A percentile compares a stretch with the other conserved stretches of the same genome.
Evolutionary conservation across 2,797 vertebrate genomes (phyloP).

Genomic region (Meda fulgida): DNA sequence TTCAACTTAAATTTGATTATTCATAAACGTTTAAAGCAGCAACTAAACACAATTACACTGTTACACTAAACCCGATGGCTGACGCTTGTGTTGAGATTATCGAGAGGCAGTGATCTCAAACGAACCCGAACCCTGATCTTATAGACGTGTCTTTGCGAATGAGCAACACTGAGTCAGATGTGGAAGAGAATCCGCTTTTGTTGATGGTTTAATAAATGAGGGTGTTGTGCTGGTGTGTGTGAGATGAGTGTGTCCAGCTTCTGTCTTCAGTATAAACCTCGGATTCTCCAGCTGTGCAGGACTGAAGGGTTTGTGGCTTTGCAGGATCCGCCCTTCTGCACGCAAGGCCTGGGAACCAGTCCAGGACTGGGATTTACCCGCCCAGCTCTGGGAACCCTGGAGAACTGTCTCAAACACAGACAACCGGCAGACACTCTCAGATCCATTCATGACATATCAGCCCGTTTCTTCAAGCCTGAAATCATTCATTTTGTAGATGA

Average conservation of each 20-base stretch:
- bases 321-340: constrained; percentile 67
- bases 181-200: neutral
- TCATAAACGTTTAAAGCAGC: too few relatives aligned
- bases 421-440: neutral
- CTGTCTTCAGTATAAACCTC: constrained; percentile 47
- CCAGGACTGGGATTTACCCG: constrained; percentile 67
- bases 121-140: neutral
- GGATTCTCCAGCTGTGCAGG: constrained; percentile 55
- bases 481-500: neutral
- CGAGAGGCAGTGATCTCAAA: neutral
- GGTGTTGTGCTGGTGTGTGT: neutral
- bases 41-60: too few relatives aligned
- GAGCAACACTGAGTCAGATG: neutral
- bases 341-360: constrained; percentile 69
- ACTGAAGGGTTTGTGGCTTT: constrained; percentile 43
- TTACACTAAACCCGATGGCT: too few relatives aligned
- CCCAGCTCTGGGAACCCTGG: constrained; percentile 68
- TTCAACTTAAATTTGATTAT: too few relatives aligned
- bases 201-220: neutral
- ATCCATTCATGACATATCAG: neutral
- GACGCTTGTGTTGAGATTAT: too few relatives aligned
- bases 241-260: constrained; percentile 66
- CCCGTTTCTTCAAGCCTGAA: neutral
- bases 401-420: constrained; percentile 32
- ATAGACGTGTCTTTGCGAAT: neutral